Conservation (phyloP, 1,140 invertebrate genomes). For the Diabrotica undecimpunctata region DNA sequence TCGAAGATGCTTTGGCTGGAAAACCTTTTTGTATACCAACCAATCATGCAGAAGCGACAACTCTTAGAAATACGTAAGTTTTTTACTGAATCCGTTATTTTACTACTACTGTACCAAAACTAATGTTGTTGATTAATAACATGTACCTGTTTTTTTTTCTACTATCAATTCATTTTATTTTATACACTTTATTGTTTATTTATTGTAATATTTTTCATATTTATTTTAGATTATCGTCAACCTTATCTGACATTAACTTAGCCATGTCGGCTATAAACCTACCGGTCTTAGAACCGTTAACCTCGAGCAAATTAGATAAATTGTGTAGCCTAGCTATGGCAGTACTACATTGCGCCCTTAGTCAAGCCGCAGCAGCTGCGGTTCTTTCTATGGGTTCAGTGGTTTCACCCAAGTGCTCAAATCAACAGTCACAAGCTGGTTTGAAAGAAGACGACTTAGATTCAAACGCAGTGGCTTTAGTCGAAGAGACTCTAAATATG, state of each 20-base stretch:
- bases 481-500: conserved; percentile 73
- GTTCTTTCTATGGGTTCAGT: conserved; percentile 62
- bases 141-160: too few relatives aligned
- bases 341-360: conserved; percentile 74
- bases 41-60: conserved; percentile 70
- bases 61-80: conserved; percentile 59
- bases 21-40: conserved; percentile 64
- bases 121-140: neutral
- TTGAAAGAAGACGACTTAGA: conserved; percentile 65
- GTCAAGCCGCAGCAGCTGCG: conserved; percentile 64
- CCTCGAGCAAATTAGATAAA: conserved; percentile 72
- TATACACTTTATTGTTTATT: too few relatives aligned
- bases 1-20: conserved; percentile 65
- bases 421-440: conserved; percentile 39
- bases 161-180: too few relatives aligned
- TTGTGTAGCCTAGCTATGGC: conserved; percentile 75
- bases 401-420: conserved; percentile 58
- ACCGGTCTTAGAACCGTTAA: conserved; percentile 83
- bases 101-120: neutral
- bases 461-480: conserved; percentile 62
- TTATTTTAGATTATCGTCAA: conserved; percentile 64
- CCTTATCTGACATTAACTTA: conserved; percentile 79
- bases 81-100: neutral
- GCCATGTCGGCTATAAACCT: conserved; percentile 78
- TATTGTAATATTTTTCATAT: neutral